Conservation (phyloP, 2,113 vertebrate species). For the Rhagologus leucostigma region DNA sequence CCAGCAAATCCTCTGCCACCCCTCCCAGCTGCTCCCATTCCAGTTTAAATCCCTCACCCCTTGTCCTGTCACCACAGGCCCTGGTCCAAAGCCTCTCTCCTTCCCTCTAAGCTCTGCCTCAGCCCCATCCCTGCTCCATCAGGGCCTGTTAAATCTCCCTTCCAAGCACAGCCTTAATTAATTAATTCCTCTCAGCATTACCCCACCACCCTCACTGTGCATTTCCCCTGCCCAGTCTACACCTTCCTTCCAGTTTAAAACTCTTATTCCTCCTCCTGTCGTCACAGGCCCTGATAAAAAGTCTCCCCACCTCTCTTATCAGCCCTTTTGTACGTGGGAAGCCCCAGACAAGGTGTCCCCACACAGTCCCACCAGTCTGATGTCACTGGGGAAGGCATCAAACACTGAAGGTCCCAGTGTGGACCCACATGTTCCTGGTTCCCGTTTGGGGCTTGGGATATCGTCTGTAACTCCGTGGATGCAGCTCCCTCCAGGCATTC, state of each 20-base stretch:
- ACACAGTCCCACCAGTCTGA: not conserved
- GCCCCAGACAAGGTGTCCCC: not conserved
- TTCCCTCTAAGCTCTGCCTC: not conserved
- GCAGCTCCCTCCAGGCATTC: not conserved
- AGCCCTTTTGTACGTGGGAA: fast-evolving
- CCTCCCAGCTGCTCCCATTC: not conserved
- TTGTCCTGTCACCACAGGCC: not conserved
- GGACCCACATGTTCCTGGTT: fast-evolving
- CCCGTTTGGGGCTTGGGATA: not conserved
- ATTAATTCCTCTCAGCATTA: not conserved
- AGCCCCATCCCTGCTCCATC: not conserved
- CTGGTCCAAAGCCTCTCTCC: not conserved
- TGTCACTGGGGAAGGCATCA: no score
- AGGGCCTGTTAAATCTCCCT: not conserved
- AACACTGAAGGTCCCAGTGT: not conserved
- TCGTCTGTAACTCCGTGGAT: not conserved
- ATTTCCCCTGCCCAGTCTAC: not conserved
- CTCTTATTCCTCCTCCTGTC: not conserved
- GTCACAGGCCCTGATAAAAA: not conserved
- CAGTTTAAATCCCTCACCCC: not conserved
- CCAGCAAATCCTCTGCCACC: not conserved
- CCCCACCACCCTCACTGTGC: fast-evolving
- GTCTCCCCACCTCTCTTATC: not conserved
- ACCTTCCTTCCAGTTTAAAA: not conserved
- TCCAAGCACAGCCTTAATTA: not conserved